Evolutionary conservation across 2,113 vertebrate species (phyloP).

Genomic region (Eleginops maclovinus): DNA sequence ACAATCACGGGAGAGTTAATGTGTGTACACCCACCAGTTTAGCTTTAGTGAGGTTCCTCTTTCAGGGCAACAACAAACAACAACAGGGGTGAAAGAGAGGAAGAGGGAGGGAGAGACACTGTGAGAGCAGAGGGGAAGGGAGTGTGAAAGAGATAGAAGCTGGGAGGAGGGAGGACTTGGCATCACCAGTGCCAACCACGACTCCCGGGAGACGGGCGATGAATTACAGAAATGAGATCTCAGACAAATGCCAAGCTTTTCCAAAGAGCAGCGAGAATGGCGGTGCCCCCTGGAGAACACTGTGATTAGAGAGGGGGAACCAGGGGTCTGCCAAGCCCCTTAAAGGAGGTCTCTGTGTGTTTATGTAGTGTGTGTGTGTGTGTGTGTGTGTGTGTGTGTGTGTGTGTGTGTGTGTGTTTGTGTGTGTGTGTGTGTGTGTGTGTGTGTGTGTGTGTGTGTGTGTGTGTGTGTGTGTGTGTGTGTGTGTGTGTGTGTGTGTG

Average conservation of each 20-base stretch:
- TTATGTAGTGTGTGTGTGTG: no score
- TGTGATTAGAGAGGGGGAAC: conserved; percentile 81
- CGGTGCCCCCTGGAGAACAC: conserved; percentile 73
- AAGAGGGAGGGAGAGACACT: conserved; percentile 22
- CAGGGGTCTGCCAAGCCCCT: conserved; percentile 79
- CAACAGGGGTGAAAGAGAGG: conserved; percentile 38
- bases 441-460: conserved; percentile 33
- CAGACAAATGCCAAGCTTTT: conserved; percentile 83
- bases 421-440: conserved; percentile 45
- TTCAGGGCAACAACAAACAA: conserved; percentile 61
- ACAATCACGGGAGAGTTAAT: conserved; percentile 52
- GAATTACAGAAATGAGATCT: conserved; percentile 86
- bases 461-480: conserved; percentile 33
- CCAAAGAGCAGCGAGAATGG: conserved; percentile 70
- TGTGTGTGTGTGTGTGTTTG: conserved; percentile 24
- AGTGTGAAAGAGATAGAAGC: conserved; percentile 33
- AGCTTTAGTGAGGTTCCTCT: conserved; percentile 56
- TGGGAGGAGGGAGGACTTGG: conserved; percentile 65
- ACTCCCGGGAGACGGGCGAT: conserved; percentile 81
- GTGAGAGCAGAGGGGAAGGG: conserved; percentile 19
- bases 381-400: background rate
- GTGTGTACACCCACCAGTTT: conserved; percentile 67
- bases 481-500: conserved; percentile 43
- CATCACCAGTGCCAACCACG: conserved; percentile 74
- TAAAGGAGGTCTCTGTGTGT: conserved; percentile 53